Evolutionary conservation across 2,113 vertebrate genomes (phyloP), one percentile per base, ranked within the genome.

Genomic region (Aldabrachelys gigantea): DNA sequence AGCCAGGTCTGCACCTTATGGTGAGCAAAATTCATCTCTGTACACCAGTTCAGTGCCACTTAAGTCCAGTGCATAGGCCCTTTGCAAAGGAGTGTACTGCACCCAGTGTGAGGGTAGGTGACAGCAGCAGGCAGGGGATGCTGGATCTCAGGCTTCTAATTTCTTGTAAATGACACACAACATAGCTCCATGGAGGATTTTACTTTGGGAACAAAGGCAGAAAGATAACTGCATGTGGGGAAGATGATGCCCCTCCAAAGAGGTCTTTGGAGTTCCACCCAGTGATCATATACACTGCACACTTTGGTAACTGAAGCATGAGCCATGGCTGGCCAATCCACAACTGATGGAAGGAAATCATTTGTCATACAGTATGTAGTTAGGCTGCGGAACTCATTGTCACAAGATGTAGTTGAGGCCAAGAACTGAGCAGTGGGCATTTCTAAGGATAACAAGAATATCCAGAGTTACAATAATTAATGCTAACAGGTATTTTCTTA

Each of bases 311-410:
- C 35, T 10, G 31, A 69, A 9, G 35, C 17, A 5, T 69, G 35
- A 69, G 7, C 62, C 62, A n/a, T 69, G 35, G 35, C 4, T 69
- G 62, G 62, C 17, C 35, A 69, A 35, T 8, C 35, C 62, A 69
- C 35, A 21, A 19, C 62, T 10, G 53, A 24, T 0, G 47, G 54
- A 83, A 59, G 27, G 17, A 83, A 19, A n/a, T 10, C 0, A 47
- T 10, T 76, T 54, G 75, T 62, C 29, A 2, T 10, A 1, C 14
- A 25, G 22, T 1, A 2, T 10, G 62, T n/a, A 16, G n/a, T 69
- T 69, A n/a, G 62, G 16, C 62, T 69, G 35, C 0, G 2, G 13
- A 29, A 29, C 49, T n/a, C 88, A 38, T 7, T 11, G n/a, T 47
- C 10, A 2, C 54, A 27, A 17, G 81, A 44, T 12, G 41, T 44